Base-by-base conservation (phyloP, 2,888 invertebrate genomes). In the Ichneumon xanthorius region DNA sequence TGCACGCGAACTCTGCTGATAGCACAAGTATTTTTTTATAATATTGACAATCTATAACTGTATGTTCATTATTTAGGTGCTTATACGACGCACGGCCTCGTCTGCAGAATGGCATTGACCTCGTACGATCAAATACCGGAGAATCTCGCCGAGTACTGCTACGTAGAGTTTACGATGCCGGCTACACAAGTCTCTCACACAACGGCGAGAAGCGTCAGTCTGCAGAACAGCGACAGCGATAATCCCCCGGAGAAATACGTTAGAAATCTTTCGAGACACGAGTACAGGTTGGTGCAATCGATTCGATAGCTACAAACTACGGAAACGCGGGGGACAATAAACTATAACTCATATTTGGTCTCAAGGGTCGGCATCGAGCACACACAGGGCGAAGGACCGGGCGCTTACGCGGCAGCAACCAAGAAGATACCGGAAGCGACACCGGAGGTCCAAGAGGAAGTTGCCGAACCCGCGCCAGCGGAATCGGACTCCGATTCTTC, bases 111-210 rank as follows among this genome's bases (percentile, higher is more conserved):
- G 96, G 98, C 98, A 86, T 96, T 99, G 88, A 99, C 99, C 30
- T 98, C 98, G 70, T 99, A 98, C 95, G 99, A 99, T 95, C 98
- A 99, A 95, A 96, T 99, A 92, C 99, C 99, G 37, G 98, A 98
- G 88, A 97, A 97, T 94, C 96, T 99, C 93, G 97, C 98, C 86
- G 97, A 97, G 89, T 97, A 96, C 94, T 98, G 98, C 89, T 96
- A 96, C 93, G 99, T 99, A 48, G 99, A 99, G 94, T 99, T 99
- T 94, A 99, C 99, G 70, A 99, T 99, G 99, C 99, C 99, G 50
- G 97, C 98, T 88, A 98, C 99, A 53, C 99, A 99, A 93, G 97
- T 96, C 75, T 98, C 98, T 84, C 99, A 99, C 94, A 98, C 98
- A 78, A 99, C 99, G 53, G 98, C 99, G 89, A 96, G 99, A 89